A percentile compares a stretch with the other conserved stretches of the same genome.
Conservation (phyloP, 2,113 vertebrate genomes). For the Bostrychus sinensis region DNA sequence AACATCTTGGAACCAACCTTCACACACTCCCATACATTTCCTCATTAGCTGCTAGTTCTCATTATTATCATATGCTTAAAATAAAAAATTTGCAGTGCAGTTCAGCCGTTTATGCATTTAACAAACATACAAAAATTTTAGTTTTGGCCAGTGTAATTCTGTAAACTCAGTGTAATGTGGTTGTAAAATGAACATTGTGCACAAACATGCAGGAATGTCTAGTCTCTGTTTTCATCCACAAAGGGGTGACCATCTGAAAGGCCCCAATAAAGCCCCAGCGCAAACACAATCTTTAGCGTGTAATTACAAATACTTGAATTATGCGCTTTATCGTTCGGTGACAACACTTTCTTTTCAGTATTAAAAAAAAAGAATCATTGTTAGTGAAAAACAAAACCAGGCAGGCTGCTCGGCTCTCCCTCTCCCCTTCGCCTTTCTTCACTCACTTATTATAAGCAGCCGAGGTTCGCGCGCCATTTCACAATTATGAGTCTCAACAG, state of each 20-base stretch:
- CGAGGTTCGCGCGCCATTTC: slow-evolving; percentile 70
- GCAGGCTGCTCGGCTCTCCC: slow-evolving; percentile 39
- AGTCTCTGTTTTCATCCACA: slow-evolving; percentile 4
- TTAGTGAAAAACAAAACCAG: slow-evolving; percentile 66
- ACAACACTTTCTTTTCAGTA: slow-evolving; percentile 43
- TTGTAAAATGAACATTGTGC: slow-evolving; percentile 3
- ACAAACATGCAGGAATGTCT: slow-evolving; percentile 19
- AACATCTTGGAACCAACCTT: too few species aligned
- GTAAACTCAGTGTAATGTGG: background rate
- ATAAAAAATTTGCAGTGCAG: too few species aligned
- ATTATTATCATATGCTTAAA: too few species aligned
- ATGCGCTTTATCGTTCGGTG: slow-evolving; percentile 29
- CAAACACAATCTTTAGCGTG: slow-evolving; percentile 39
- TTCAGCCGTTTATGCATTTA: background rate
- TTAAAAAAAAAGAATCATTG: slow-evolving; percentile 37
- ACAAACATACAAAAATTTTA: background rate
- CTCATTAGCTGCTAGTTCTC: too few species aligned
- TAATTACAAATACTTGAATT: slow-evolving; percentile 64
- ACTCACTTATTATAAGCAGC: slow-evolving; percentile 67
- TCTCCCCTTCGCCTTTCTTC: slow-evolving; percentile 49
- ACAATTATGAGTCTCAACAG: slow-evolving; percentile 80
- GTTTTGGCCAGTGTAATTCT: background rate
- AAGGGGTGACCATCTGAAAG: slow-evolving; percentile 38
- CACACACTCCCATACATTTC: too few species aligned
- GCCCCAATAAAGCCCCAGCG: slow-evolving; percentile 13